Evolutionary conservation across 2,888 invertebrate species (phyloP), one percentile per base, ranked within the genome.

Genomic region (Ryuthela nishihirai): DNA sequence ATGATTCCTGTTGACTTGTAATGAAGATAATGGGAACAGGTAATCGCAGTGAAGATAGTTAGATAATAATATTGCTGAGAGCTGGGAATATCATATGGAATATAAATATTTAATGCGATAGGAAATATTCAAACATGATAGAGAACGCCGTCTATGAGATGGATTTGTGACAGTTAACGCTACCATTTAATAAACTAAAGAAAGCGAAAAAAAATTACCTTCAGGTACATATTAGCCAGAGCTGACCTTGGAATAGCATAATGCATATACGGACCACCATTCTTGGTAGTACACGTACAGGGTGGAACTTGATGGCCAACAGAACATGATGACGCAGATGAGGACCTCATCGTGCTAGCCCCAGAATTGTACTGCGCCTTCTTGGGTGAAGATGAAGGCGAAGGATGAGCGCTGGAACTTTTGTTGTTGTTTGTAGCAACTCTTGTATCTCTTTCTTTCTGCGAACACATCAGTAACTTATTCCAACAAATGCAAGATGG

Each of bases 201-300:
- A 24, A 25, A 3, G 18, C 10, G 6, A 20, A 4, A 15, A 9
- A 17, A 2, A 52, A 49, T 40, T 46, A 67, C 67, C 64, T 63
- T 60, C 47, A 65, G 42, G 55, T 64, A 44, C 38, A 55, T 32
- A 46, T 53, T 56, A 32, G 62, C 53, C 12, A 64, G 20, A 50
- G 70, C 55, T 48, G 68, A 66, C 42, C 70, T 69, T 18, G 88
- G 88, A 61, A 88, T 77, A 71, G 88, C 88, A 72, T 88, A 88
- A 72, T 88, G 88, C 7, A 43, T 40, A 34, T 50, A 54, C 9
- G 54, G 50, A 34, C 46, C 49, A 2, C 15, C 26, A 26, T 46
- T 53, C 12, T 39, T 48, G 5, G 10, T 15, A 5, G 17, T 5
- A 55, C 61, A 62, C 1, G 55, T 52, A 26, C 61, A 62, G 6